Base-by-base conservation (phyloP, 2,113 vertebrate genomes). In the Rhombomys opimus region DNA sequence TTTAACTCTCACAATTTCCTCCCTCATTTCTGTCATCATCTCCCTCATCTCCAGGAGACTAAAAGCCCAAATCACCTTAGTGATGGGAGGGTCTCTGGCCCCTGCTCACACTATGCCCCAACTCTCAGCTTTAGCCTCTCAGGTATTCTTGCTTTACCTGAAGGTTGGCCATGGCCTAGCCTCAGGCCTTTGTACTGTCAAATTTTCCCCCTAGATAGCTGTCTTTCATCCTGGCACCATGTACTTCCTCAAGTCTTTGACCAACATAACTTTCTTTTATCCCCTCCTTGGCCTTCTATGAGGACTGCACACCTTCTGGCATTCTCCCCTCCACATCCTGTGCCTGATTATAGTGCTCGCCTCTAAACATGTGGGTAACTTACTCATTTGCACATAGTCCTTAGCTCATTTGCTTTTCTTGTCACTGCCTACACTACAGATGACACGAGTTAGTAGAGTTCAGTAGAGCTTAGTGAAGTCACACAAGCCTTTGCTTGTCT, bases 281-380 rank as follows among this genome's bases (percentile, higher is more conserved):
- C 50, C 18, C 38, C 30, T 23, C 25, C 68, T 2, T 2, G 5
- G 22, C 0, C 5, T 78, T 63, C 90, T 1, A 0, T 23, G 65
- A 68, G n/a, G 76, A 46, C 14, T 1, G 2, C 11, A 35, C 13
- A 18, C 27, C 4, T 25, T 14, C 30, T 0, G 23, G 54, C 68
- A 1, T 7, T 38, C 12, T n/a, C 30, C 14, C 6, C 15, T 18
- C 1, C 30, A 30, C 4, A 0, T 14, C 52, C 68, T 27, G 59
- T 10, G 50, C 1, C 2, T 14, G 9, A 17, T 25, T 1, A 9
- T 0, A 30, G n/a, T 8, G 12, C 67, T 41, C 5, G 0, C 13
- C 30, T 22, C 93, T 67, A 25, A 2, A 4, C 1, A 1, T 30
- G 3, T 12, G 2, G 4, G 1, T 3, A 3, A 0, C 23, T 9